Base-by-base conservation (phyloP, 2,888 invertebrate genomes). In the Camponotus fellah region DNA sequence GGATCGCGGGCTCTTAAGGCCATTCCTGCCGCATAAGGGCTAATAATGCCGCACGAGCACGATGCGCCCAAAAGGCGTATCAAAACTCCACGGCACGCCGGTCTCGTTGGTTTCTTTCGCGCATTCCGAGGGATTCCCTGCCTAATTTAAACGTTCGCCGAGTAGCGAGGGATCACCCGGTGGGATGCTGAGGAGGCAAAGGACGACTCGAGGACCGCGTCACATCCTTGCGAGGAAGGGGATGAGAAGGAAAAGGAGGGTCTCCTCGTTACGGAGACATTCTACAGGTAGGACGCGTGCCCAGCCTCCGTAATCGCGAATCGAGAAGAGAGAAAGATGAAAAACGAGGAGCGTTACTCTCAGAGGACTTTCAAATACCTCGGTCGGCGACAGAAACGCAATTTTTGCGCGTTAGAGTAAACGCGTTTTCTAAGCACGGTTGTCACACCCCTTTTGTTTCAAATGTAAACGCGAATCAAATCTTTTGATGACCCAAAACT, bases 221-320 rank as follows among this genome's bases (percentile, higher is more conserved):
- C 4, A 58, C 32, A 82, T 68, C 72, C 60, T 79, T 49, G 68
- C 37, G 68, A 79, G 49, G 69, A 75, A 68, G n/a, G 56, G 46
- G 72, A 72, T 3, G 64, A 10, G 37, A 32, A 37, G 53, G 56
- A 3, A 65, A 26, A 71, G 56, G 14, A 53, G 64, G 89, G 89
- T 91, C 92, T 92, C 93, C 94, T 94, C 94, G 94, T 94, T 95
- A 94, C 94, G 93, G 93, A 93, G 94, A 92, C 94, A 94, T 94
- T 94, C 94, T 94, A 91, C 92, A 90, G 91, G 89, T 91, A 91
- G 92, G 93, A 94, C 94, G 94, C 94, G 94, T 95, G 94, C 94
- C 94, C 93, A 94, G 94, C 94, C 93, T 95, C 93, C 94, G 90
- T 93, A 94, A 95, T 95, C 93, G 93, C 89, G 92, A 89, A 92